These are phyloP conservation scores for Lissonota sp. DNA, from an alignment of 2,888 invertebrate species.

Conservation along the genomic window DNA sequence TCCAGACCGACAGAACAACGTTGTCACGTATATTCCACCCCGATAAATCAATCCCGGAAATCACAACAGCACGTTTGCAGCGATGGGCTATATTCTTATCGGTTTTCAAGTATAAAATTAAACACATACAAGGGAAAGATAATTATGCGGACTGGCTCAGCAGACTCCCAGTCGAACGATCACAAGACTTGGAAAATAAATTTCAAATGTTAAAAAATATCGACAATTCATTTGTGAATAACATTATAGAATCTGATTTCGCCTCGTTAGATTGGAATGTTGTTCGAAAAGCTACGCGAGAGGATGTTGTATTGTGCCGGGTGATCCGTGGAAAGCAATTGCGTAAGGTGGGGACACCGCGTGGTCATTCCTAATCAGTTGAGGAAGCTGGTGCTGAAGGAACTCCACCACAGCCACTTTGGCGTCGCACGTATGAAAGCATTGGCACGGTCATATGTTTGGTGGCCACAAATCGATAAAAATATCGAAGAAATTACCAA, in stretches of 20 bases:
- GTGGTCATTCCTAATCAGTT: background rate
- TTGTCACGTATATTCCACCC: slow-evolving; percentile 67
- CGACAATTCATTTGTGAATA: too few relatives aligned
- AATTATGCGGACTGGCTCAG: slow-evolving; percentile 50
- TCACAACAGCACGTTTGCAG: slow-evolving; percentile 40
- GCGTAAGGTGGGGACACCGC: background rate
- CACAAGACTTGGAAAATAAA: too few relatives aligned
- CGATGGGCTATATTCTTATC: slow-evolving; percentile 48
- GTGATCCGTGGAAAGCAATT: background rate
- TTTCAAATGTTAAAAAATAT: too few relatives aligned
- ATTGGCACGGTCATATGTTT: background rate
- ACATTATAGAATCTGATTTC: too few relatives aligned
- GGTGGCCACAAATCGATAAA: too few relatives aligned
- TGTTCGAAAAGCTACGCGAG: too few relatives aligned
- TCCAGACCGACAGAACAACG: slow-evolving; percentile 68
- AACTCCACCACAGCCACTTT: slow-evolving; percentile 1
- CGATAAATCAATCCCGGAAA: slow-evolving; percentile 58
- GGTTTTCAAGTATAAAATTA: slow-evolving; percentile 31
- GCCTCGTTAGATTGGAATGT: too few relatives aligned
- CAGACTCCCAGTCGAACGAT: too few relatives aligned
- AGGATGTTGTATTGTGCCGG: too few relatives aligned
- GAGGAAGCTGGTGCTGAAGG: background rate
- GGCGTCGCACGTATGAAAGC: background rate
- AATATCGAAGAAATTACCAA: background rate
- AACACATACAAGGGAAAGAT: slow-evolving; percentile 37